Conservation (phyloP, 2,888 invertebrate genomes). For the Microplitis deprimator region DNA sequence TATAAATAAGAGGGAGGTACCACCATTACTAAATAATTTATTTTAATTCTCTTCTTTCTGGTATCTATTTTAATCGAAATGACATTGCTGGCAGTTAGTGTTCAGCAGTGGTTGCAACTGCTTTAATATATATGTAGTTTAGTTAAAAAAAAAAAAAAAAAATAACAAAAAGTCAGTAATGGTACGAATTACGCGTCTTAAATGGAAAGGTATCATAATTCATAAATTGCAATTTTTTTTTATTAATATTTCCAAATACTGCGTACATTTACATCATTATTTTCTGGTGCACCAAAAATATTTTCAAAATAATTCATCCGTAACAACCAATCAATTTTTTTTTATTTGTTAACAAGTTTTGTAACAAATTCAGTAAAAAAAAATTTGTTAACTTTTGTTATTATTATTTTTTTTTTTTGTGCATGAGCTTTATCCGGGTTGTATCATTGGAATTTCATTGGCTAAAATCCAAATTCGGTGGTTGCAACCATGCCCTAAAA, state of each 20-base stretch:
- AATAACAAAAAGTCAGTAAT: conserved; percentile 42
- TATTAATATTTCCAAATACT: neutral
- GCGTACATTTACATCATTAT: too few species aligned
- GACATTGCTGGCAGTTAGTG: conserved; percentile 36
- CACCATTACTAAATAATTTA: conserved; percentile 21
- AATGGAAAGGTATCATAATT: conserved; percentile 54
- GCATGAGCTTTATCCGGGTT: conserved; percentile 24
- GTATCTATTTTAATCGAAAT: conserved; percentile 13
- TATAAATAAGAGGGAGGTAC: conserved; percentile 27
- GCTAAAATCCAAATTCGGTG: conserved; percentile 55
- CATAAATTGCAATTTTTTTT: neutral
- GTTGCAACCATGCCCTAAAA: conserved; percentile 50
- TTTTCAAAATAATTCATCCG: too few species aligned
- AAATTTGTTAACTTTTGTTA: neutral
- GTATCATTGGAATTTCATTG: conserved; percentile 57
- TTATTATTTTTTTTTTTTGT: neutral
- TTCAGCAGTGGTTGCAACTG: conserved; percentile 20
- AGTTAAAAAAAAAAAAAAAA: neutral
- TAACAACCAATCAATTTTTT: too few species aligned
- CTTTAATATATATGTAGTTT: conserved; percentile 7
- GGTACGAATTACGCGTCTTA: conserved; percentile 56
- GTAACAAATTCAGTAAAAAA: neutral
- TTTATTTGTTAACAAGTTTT: too few species aligned
- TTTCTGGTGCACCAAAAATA: too few species aligned
- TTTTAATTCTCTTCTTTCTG: neutral